phyloP scores from a whole-genome alignment of 2,797 vertebrate species.

The Chaetophractus vellerosus region DNA sequence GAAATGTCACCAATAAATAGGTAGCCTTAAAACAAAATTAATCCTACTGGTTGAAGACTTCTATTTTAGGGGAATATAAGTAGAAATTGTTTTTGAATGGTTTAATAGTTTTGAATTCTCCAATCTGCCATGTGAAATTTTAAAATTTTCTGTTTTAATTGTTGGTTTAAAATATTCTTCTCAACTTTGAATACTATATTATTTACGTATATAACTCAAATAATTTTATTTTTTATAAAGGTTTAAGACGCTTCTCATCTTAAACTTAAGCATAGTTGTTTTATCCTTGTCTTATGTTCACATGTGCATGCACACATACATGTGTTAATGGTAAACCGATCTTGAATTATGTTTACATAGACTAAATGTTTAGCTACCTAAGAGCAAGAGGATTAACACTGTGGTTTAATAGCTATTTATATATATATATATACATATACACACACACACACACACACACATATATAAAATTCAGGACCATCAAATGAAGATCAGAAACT shows the following conservation, averaged over 20 bases:
- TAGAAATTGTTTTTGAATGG: background rate
- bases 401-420: slow-evolving; percentile 40
- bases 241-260: slow-evolving; percentile 47
- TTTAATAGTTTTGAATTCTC: slow-evolving; percentile 17
- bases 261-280: slow-evolving; percentile 17
- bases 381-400: background rate
- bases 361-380: background rate
- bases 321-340: background rate
- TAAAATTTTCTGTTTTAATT: background rate
- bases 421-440: background rate
- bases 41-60: background rate
- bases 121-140: background rate
- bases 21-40: background rate
- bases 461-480: slow-evolving; percentile 4
- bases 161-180: background rate
- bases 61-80: background rate
- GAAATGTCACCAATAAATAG: background rate
- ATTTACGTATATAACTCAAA: background rate
- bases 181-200: slow-evolving; percentile 7
- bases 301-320: too few species aligned
- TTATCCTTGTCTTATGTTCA: background rate
- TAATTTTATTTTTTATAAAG: slow-evolving; percentile 30
- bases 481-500: slow-evolving; percentile 57
- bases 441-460: too few species aligned
- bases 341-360: slow-evolving; percentile 44